Evolutionary conservation across 2,888 invertebrate species (phyloP).

Genomic region (Rotaria socialis): DNA sequence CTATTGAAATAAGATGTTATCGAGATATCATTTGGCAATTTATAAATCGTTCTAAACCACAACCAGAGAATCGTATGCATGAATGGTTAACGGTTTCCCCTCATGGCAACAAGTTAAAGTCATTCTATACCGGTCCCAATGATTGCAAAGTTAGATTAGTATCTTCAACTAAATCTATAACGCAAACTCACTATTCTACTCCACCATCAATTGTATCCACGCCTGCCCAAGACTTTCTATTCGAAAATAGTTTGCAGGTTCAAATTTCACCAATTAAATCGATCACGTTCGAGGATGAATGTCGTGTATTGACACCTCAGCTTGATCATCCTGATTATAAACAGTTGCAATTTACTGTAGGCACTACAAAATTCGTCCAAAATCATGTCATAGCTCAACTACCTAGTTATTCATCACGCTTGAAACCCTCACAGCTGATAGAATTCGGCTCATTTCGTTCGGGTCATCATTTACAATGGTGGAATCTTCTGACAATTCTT

Average conservation of each 20-base stretch:
- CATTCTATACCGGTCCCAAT: background rate
- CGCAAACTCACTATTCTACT: background rate
- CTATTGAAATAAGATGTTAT: background rate
- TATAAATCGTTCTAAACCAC: background rate
- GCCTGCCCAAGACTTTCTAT: background rate
- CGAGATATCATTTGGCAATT: conserved; percentile 21
- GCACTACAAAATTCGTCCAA: background rate
- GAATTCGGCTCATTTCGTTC: conserved; percentile 21
- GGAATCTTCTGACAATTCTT: background rate
- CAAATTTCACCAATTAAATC: background rate
- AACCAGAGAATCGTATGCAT: background rate
- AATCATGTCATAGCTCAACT: background rate
- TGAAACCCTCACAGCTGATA: background rate
- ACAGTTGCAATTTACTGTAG: background rate
- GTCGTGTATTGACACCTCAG: background rate
- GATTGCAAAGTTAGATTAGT: background rate
- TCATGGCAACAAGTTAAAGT: background rate
- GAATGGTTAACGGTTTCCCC: background rate
- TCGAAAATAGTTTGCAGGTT: background rate
- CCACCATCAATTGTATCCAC: background rate
- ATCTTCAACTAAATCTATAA: no score
- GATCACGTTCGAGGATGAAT: background rate
- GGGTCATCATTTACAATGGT: conserved; percentile 17
- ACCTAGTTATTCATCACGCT: background rate
- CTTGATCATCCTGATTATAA: background rate